Conservation (phyloP, 2,797 vertebrate genomes). For the Danio tinwini region DNA sequence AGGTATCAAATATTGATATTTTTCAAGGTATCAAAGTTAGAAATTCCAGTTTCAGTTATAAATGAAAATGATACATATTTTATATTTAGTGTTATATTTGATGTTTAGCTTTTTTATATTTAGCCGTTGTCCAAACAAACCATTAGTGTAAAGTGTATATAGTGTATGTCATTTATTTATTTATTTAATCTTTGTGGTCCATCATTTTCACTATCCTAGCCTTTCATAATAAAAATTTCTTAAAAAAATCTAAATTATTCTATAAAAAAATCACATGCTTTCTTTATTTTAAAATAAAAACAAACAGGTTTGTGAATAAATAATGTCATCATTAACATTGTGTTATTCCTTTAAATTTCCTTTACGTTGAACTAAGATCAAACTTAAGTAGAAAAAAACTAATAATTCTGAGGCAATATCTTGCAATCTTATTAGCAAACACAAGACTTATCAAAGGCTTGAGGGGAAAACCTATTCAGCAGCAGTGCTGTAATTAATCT, state of each 20-base stretch:
- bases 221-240: too few relatives aligned
- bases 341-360: neutral
- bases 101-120: too few relatives aligned
- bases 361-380: neutral
- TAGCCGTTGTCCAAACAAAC: neutral
- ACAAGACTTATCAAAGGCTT: conserved; percentile 18
- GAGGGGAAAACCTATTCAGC: conserved; percentile 33
- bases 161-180: neutral
- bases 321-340: conserved; percentile 6
- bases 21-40: too few relatives aligned
- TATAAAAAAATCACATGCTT: too few relatives aligned
- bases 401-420: conserved; percentile 45
- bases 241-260: too few relatives aligned
- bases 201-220: neutral
- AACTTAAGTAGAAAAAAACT: neutral
- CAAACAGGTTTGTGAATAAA: neutral
- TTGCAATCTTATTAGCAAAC: conserved; percentile 43
- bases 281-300: neutral
- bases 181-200: neutral
- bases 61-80: too few relatives aligned
- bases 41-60: too few relatives aligned
- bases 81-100: too few relatives aligned
- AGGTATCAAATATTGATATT: too few relatives aligned
- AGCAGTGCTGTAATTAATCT: conserved; percentile 49
- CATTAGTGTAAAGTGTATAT: neutral